These are phyloP conservation scores for Aporophyla nigra DNA, from an alignment of 2,888 invertebrate species.

Conservation along the genomic window DNA sequence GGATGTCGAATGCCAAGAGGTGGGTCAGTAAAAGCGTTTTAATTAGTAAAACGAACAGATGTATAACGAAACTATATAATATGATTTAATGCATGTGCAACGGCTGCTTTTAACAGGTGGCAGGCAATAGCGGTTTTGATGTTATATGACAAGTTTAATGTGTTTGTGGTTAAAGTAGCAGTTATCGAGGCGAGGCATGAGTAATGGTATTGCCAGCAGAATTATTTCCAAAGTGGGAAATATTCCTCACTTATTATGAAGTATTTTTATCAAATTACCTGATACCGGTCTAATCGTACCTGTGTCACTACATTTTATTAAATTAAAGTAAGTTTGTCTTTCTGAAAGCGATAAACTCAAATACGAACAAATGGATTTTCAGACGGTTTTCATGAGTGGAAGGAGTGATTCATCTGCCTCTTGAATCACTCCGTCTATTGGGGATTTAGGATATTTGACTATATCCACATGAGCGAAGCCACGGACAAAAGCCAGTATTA, in stretches of 20 bases:
- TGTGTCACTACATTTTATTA: neutral
- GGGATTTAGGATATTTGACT: neutral
- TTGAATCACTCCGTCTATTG: no score
- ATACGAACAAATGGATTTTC: neutral
- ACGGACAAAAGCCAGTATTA: neutral
- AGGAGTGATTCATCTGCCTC: neutral
- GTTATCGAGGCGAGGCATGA: neutral
- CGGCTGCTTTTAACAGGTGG: slow-evolving; percentile 47
- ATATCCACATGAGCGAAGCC: neutral
- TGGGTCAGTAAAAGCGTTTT: slow-evolving; percentile 51
- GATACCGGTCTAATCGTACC: neutral
- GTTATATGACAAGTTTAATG: slow-evolving; percentile 60
- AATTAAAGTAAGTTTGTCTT: neutral
- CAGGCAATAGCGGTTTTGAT: slow-evolving; percentile 56
- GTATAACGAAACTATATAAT: slow-evolving; percentile 11
- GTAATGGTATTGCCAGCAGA: neutral
- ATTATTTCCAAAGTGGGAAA: neutral
- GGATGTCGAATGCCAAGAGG: slow-evolving; percentile 22
- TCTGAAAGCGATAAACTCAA: neutral
- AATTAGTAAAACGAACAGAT: slow-evolving; percentile 44
- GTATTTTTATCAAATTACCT: neutral
- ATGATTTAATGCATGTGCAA: slow-evolving; percentile 22
- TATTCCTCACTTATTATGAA: neutral
- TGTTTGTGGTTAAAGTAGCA: slow-evolving; percentile 28
- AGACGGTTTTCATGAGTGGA: neutral